These are phyloP conservation scores for Phrynocephalus guinanensis DNA, from an alignment of 2,797 vertebrate genomes.

Conservation along the genomic window DNA sequence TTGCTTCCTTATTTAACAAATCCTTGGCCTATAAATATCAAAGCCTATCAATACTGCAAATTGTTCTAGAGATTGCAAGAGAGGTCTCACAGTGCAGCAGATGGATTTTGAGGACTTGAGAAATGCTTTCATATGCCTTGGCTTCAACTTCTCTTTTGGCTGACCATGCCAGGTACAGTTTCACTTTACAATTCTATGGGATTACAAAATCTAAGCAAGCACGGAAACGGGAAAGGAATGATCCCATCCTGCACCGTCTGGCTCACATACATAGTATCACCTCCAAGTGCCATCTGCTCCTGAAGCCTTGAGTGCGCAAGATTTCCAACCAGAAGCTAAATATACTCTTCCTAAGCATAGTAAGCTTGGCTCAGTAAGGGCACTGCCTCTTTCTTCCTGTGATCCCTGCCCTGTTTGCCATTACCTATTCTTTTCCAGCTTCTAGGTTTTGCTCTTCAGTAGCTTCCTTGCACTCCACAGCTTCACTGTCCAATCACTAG, in stretches of 20 bases:
- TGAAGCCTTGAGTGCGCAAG: slow-evolving; percentile 10
- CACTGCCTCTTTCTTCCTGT: slow-evolving; percentile 9
- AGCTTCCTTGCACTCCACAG: slow-evolving; percentile 84
- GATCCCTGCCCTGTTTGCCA: slow-evolving; percentile 8
- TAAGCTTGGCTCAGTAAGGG: not conserved
- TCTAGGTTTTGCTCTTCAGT: slow-evolving; percentile 67
- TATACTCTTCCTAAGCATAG: slow-evolving; percentile 9
- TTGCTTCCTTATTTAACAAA: not conserved
- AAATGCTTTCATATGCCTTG: not conserved
- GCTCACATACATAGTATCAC: slow-evolving; percentile 26
- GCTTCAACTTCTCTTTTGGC: not conserved
- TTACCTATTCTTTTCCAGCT: slow-evolving; percentile 47
- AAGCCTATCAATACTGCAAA: slow-evolving; percentile 38
- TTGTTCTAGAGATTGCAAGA: not conserved
- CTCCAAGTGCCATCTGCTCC: not conserved
- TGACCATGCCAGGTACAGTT: not conserved
- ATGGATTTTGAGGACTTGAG: slow-evolving; percentile 18
- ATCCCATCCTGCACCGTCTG: slow-evolving; percentile 22
- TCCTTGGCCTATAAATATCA: not conserved
- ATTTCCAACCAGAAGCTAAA: slow-evolving; percentile 35
- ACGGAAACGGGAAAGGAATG: slow-evolving; percentile 23
- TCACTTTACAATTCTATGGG: slow-evolving; percentile 22
- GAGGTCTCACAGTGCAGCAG: not conserved
- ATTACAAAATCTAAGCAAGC: slow-evolving; percentile 24
- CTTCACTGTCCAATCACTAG: slow-evolving; percentile 94